Evolutionary conservation across 2,888 invertebrate species (phyloP).

Genomic region (Heliconius charithonia): DNA sequence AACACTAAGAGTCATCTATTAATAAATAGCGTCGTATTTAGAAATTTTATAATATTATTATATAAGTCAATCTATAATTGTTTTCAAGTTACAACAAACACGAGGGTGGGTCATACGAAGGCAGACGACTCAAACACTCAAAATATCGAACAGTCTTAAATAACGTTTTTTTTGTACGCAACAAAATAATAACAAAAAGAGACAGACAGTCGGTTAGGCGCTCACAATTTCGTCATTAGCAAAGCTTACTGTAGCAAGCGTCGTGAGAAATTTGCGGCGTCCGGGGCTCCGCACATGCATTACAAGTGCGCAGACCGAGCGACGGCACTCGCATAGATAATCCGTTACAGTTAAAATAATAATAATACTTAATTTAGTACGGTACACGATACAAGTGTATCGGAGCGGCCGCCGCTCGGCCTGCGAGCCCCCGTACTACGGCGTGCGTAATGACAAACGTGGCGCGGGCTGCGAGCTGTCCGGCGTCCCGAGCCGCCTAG

Average conservation of each 20-base stretch:
- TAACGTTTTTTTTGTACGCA: conserved; percentile 77
- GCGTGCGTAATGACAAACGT: conserved; percentile 51
- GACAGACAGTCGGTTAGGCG: conserved; percentile 61
- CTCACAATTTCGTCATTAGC: conserved; percentile 76
- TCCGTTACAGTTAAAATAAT: not conserved
- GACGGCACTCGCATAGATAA: not conserved
- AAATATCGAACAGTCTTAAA: conserved; percentile 79
- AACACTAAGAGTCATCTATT: conserved; percentile 75
- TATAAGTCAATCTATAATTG: conserved; percentile 65
- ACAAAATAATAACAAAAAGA: conserved; percentile 69
- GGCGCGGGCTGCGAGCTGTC: conserved; percentile 47
- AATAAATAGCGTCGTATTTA: conserved; percentile 81
- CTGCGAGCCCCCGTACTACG: conserved; percentile 45
- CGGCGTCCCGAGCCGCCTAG: conserved; percentile 47
- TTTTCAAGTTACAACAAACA: conserved; percentile 70
- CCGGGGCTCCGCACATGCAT: conserved; percentile 47
- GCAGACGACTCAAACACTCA: conserved; percentile 76
- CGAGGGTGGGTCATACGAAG: conserved; percentile 74
- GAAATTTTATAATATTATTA: conserved; percentile 57
- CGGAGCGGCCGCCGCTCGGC: conserved; percentile 11
- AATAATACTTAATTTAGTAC: not conserved
- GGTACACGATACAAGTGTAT: not conserved
- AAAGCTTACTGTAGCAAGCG: conserved; percentile 81
- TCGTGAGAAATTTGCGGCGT: conserved; percentile 71
- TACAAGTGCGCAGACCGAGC: conserved; percentile 1